Conservation (phyloP, 2,888 invertebrate species). For the Amiota communis region DNA sequence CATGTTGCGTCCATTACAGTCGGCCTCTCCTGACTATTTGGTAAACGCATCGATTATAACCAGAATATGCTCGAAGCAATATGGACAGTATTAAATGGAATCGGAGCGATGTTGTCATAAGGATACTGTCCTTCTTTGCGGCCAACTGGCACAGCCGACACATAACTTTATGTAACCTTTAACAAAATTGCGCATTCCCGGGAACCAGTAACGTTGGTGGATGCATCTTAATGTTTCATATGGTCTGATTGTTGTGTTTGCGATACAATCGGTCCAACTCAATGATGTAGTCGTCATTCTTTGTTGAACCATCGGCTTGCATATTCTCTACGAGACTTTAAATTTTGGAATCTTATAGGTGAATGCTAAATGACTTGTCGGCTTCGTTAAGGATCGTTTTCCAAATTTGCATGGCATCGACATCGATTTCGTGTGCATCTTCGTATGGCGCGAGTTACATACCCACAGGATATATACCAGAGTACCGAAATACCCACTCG, state of each 20-base stretch:
- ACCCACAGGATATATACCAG: too few species aligned
- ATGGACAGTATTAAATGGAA: conserved; percentile 3
- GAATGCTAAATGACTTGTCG: conserved; percentile 31
- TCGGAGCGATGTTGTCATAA: conserved; percentile 19
- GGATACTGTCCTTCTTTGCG: conserved; percentile 17
- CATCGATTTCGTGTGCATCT: conserved; percentile 2
- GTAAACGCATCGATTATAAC: conserved; percentile 39
- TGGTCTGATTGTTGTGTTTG: background rate
- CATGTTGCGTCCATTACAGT: too few species aligned
- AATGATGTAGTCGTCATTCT: conserved; percentile 8
- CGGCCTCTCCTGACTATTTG: too few species aligned
- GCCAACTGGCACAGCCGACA: background rate
- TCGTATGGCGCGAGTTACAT: conserved; percentile 23
- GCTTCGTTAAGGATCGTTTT: conserved; percentile 17
- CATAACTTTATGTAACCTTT: conserved; percentile 67
- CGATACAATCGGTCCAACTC: conserved; percentile 28
- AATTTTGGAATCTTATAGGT: conserved; percentile 21
- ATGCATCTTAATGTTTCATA: background rate
- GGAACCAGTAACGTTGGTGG: conserved; percentile 67
- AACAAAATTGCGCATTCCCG: conserved; percentile 63
- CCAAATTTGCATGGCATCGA: conserved; percentile 6
- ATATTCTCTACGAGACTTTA: background rate
- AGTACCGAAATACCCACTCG: too few species aligned
- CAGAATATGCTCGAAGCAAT: too few species aligned
- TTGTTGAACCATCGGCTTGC: background rate